A percentile compares a stretch with the other conserved stretches of the same genome.
These are phyloP conservation scores for Lepidurus couesii DNA, from an alignment of 1,140 invertebrate genomes.

Conservation along the genomic window DNA sequence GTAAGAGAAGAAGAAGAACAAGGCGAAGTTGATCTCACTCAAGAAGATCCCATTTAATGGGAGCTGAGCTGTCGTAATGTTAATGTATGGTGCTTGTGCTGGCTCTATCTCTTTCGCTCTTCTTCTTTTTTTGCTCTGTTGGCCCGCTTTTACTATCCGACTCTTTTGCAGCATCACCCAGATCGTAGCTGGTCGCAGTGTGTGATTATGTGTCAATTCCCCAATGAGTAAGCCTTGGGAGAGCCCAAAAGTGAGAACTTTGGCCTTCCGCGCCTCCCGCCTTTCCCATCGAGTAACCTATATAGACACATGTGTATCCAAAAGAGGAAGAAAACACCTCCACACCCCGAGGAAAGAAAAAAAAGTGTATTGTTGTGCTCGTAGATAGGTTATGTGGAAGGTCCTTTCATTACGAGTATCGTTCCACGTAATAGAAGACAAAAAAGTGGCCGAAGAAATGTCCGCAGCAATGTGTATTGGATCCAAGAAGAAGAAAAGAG, in stretches of 20 bases:
- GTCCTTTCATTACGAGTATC: no score
- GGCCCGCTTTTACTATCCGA: background rate
- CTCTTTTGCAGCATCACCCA: background rate
- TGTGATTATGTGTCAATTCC: constrained; percentile 19
- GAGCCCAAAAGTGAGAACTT: constrained; percentile 14
- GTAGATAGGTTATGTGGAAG: no score
- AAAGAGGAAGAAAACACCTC: no score
- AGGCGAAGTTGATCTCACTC: constrained; percentile 2
- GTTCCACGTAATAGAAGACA: no score
- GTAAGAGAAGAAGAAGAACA: background rate
- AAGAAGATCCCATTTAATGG: background rate
- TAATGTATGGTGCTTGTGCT: constrained; percentile 2
- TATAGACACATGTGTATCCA: no score
- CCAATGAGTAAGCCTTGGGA: constrained; percentile 12
- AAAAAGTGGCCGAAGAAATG: no score
- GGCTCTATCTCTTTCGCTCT: background rate
- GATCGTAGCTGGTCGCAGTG: constrained; percentile 8
- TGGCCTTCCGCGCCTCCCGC: background rate
- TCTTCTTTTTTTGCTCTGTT: background rate
- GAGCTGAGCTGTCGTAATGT: constrained; percentile 14
- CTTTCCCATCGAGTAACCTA: no score
- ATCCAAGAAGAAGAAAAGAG: no score
- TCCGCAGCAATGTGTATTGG: no score
- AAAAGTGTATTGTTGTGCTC: no score
- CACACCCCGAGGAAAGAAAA: no score